These are phyloP conservation scores for Bovichtus diacanthus DNA, from an alignment of 2,797 vertebrate species.

Conservation along the genomic window DNA sequence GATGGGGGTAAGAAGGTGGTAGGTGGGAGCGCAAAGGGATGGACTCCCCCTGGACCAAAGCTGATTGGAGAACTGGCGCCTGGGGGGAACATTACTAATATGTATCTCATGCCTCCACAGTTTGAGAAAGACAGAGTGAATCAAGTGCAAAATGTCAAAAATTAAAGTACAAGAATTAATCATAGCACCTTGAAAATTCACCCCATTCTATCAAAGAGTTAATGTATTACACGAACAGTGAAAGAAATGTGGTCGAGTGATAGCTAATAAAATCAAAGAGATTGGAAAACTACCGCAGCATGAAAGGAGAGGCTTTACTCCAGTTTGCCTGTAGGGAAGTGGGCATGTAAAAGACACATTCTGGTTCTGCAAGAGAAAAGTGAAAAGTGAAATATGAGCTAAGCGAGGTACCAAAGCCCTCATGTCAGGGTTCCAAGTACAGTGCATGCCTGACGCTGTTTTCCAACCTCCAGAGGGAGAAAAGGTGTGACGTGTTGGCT, in stretches of 20 bases:
- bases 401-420: conserved; percentile 48
- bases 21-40: conserved; percentile 79
- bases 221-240: conserved; percentile 86
- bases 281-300: conserved; percentile 61
- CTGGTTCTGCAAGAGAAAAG: conserved; percentile 43
- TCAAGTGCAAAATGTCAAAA: conserved; percentile 75
- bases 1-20: conserved; percentile 75
- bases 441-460: conserved; percentile 88
- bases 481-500: conserved; percentile 74
- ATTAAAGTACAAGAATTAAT: conserved; percentile 74
- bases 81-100: conserved; percentile 77
- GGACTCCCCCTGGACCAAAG: conserved; percentile 79
- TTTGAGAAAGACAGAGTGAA: conserved; percentile 72
- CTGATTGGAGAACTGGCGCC: conserved; percentile 82
- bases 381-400: conserved; percentile 30
- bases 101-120: conserved; percentile 75
- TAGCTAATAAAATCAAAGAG: conserved; percentile 65
- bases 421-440: conserved; percentile 63
- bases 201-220: conserved; percentile 62
- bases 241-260: conserved; percentile 88
- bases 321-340: conserved; percentile 42
- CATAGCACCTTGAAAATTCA: conserved; percentile 55
- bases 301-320: conserved; percentile 39
- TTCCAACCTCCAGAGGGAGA: conserved; percentile 84
- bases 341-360: conserved; percentile 38